Evolutionary conservation across 2,888 invertebrate genomes (phyloP).

Genomic region (Trissonchulus latispiculum): DNA sequence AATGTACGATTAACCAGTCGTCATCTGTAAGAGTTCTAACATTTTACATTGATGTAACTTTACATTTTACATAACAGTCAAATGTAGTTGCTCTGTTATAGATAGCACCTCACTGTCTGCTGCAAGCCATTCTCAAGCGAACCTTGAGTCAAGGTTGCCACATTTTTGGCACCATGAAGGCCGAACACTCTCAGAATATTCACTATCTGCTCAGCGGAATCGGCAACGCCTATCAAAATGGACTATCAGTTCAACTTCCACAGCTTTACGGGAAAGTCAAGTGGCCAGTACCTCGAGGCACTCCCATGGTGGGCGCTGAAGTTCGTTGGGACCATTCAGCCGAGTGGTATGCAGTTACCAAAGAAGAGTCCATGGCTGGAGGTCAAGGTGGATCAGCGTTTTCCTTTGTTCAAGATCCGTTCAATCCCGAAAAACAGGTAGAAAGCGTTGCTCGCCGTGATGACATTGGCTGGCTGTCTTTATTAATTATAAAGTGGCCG

Average conservation of each 20-base stretch:
- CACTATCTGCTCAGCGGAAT: constrained; percentile 63
- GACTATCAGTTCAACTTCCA: constrained; percentile 61
- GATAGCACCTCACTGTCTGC: constrained; percentile 82
- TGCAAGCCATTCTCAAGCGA: constrained; percentile 80
- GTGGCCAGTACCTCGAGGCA: constrained; percentile 71
- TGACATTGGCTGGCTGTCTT: no score
- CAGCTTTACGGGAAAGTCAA: constrained; percentile 61
- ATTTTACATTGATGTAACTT: no score
- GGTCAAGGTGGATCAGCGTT: background rate
- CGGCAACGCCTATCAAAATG: constrained; percentile 63
- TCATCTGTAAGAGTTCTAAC: no score
- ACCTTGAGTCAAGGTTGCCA: constrained; percentile 61
- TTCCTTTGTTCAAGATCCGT: background rate
- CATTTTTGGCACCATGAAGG: constrained; percentile 69
- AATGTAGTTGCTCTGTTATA: background rate
- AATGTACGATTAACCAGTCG: no score
- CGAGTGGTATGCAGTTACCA: constrained; percentile 61
- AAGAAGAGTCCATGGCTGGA: background rate
- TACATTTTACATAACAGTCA: no score
- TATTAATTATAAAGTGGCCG: no score
- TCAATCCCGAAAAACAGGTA: constrained; percentile 7
- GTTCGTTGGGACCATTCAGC: constrained; percentile 73
- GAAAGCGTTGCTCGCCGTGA: no score
- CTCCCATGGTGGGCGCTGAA: constrained; percentile 63
- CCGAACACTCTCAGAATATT: constrained; percentile 60